Conservation (phyloP, 2,113 vertebrate species). For the Varanus salvator region DNA sequence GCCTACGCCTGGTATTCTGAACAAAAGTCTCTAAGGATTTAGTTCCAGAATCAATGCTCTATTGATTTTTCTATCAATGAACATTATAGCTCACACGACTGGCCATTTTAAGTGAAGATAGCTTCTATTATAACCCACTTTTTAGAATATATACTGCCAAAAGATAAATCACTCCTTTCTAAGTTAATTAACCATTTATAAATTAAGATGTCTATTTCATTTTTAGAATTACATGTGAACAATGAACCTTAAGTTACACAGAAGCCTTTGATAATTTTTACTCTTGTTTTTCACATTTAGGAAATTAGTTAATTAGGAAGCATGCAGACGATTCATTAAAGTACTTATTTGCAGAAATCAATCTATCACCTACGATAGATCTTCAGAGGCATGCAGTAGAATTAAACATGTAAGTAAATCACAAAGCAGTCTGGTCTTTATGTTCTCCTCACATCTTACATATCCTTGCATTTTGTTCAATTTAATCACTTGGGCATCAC, state of each 20-base stretch:
- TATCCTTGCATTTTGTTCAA: conserved; percentile 8
- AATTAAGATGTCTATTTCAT: conserved; percentile 63
- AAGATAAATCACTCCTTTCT: conserved; percentile 77
- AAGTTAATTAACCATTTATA: conserved; percentile 74
- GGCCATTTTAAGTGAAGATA: conserved; percentile 83
- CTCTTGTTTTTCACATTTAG: conserved; percentile 54
- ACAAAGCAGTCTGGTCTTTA: conserved; percentile 40
- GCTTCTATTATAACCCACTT: conserved; percentile 82
- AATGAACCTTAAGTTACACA: conserved; percentile 50
- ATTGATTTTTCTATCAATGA: conserved; percentile 99
- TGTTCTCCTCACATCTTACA: not conserved
- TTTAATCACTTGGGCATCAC: not conserved
- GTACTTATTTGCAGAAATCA: conserved; percentile 49
- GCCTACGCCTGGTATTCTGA: conserved; percentile 67
- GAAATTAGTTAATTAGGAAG: conserved; percentile 52
- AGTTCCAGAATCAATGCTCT: conserved; percentile 88
- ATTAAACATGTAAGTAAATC: conserved; percentile 45
- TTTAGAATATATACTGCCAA: conserved; percentile 78
- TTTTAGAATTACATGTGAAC: conserved; percentile 31
- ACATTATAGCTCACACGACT: conserved; percentile 92
- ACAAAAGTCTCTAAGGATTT: conserved; percentile 77
- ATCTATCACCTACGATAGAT: conserved; percentile 16
- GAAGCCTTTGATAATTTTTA: conserved; percentile 50
- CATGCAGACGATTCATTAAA: conserved; percentile 52
- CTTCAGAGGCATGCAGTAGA: conserved; percentile 35